These are phyloP conservation scores for Sphaerodactylus townsendi DNA, from an alignment of 2,113 vertebrate genomes.

Conservation along the genomic window DNA sequence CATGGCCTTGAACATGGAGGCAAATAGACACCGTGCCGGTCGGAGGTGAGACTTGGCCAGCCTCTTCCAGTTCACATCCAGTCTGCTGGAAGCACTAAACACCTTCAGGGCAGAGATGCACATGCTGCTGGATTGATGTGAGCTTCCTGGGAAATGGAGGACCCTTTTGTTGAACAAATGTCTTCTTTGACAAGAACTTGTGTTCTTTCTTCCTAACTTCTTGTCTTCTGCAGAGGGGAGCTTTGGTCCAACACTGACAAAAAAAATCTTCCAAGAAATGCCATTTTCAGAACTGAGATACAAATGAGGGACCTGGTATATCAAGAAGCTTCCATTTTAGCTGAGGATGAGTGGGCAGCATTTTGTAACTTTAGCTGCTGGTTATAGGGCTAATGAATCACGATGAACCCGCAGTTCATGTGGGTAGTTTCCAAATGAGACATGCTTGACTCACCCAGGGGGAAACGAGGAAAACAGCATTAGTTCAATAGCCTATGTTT, in stretches of 20 bases:
- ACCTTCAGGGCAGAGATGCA: conserved; percentile 52
- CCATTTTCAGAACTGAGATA: conserved; percentile 27
- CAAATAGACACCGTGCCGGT: conserved; percentile 72
- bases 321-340: conserved; percentile 45
- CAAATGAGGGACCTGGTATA: conserved; percentile 35
- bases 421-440: conserved; percentile 44
- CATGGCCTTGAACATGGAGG: conserved; percentile 75
- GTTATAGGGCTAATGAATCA: conserved; percentile 48
- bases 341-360: conserved; percentile 36
- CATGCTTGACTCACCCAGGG: conserved; percentile 26
- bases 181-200: conserved; percentile 44
- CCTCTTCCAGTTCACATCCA: conserved; percentile 58
- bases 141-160: conserved; percentile 55
- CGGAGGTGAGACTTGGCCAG: conserved; percentile 75
- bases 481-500: conserved; percentile 30
- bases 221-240: conserved; percentile 57
- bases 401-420: conserved; percentile 19
- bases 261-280: conserved; percentile 60
- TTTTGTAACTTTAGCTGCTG: conserved; percentile 59
- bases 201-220: conserved; percentile 55
- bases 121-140: conserved; percentile 64
- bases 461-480: conserved; percentile 23
- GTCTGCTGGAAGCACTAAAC: conserved; percentile 69
- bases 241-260: conserved; percentile 82
- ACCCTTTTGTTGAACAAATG: conserved; percentile 31